Evolutionary conservation across 2,888 invertebrate genomes (phyloP).

Genomic region (Cecidostiba fungosa): DNA sequence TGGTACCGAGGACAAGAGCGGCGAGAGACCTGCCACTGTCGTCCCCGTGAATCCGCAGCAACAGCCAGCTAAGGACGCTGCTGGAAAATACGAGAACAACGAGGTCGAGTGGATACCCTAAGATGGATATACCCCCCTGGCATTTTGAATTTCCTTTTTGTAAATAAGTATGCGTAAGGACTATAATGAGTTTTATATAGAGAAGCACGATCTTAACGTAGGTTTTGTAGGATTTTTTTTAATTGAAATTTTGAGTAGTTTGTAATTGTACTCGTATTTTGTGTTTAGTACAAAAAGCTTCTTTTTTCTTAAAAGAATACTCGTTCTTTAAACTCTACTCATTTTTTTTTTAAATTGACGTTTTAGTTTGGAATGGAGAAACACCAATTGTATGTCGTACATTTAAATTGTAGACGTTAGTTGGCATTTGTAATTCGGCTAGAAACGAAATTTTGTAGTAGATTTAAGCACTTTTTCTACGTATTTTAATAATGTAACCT

Average conservation of each 20-base stretch:
- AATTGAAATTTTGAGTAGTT: not conserved
- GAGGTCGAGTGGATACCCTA: slow-evolving; percentile 79
- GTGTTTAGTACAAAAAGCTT: not conserved
- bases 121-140: slow-evolving; percentile 47
- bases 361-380: not conserved
- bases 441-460: not conserved
- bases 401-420: not conserved
- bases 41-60: slow-evolving; percentile 27
- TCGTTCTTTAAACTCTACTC: not conserved
- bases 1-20: slow-evolving; percentile 73
- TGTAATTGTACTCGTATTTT: not conserved
- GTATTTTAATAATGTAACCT: not conserved
- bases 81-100: slow-evolving; percentile 73
- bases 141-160: not conserved
- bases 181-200: too few species aligned
- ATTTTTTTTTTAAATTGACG: not conserved
- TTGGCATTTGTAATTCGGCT: not conserved
- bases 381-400: slow-evolving; percentile 3
- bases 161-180: slow-evolving; percentile 3
- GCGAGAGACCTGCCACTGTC: slow-evolving; percentile 18
- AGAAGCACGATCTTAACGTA: not conserved
- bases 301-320: not conserved
- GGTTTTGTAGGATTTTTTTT: not conserved
- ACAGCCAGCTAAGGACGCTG: slow-evolving; percentile 43
- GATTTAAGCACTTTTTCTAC: not conserved